phyloP scores from a whole-genome alignment of 2,797 vertebrate genomes.

The Streptopelia turtur region DNA sequence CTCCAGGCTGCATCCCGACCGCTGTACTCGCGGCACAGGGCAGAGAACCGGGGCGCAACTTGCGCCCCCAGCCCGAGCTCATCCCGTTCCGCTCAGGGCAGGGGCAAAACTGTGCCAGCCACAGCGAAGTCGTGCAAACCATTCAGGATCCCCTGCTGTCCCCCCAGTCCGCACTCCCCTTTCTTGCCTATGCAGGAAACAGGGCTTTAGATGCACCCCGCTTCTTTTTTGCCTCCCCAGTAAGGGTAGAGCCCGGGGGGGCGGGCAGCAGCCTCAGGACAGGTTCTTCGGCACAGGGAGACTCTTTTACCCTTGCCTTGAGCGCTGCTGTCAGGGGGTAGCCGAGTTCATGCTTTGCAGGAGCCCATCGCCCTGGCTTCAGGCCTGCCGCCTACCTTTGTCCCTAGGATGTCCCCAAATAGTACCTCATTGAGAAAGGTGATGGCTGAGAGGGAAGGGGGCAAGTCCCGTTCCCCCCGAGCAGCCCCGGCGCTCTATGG shows the following conservation, averaged over 20 bases:
- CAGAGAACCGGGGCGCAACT: not conserved
- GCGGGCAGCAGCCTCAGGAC: not conserved
- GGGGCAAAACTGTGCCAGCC: not conserved
- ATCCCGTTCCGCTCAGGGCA: not conserved
- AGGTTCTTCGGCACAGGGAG: not conserved
- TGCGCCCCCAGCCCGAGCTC: not conserved
- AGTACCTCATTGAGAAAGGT: not conserved
- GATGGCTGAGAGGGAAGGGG: not conserved
- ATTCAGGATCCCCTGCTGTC: not conserved
- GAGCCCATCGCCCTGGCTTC: not conserved
- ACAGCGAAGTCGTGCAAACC: not conserved
- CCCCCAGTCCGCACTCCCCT: not conserved
- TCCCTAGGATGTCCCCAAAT: fast-evolving
- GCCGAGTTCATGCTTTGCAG: not conserved
- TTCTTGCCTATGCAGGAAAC: fast-evolving
- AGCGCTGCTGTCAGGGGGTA: not conserved
- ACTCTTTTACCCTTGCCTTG: not conserved
- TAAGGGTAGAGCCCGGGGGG: not conserved
- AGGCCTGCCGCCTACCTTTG: not conserved
- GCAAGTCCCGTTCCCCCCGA: fast-evolving
- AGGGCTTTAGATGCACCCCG: not conserved
- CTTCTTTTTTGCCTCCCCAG: not conserved
- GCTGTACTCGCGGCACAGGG: not conserved
- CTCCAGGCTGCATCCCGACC: not conserved
- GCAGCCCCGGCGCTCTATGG: fast-evolving